Percentiles rank a stretch among this genome's conserved stretches.
phyloP scores from a whole-genome alignment of 2,113 vertebrate species.

The Lipophrys pholis region DNA sequence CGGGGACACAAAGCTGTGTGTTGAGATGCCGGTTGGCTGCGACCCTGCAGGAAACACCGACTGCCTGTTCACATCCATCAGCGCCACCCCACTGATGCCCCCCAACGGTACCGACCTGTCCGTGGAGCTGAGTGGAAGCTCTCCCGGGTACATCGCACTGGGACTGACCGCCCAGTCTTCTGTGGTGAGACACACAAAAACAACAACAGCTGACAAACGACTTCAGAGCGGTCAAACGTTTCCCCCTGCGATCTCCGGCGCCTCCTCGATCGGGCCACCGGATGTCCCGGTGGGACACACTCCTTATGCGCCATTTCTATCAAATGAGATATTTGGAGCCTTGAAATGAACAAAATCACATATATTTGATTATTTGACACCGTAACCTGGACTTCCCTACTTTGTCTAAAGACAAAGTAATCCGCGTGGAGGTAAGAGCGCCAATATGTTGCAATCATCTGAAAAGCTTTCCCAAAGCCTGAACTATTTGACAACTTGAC shows the following conservation, averaged over 20 bases:
- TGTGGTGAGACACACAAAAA: conserved; percentile 25
- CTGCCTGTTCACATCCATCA: conserved; percentile 59
- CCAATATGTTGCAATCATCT: background rate
- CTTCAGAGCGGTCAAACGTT: no score
- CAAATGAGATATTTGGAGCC: no score
- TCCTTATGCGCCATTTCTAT: no score
- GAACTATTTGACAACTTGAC: background rate
- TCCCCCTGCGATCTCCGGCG: no score
- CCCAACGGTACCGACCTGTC: background rate
- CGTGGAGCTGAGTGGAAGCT: conserved; percentile 44
- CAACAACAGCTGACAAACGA: background rate
- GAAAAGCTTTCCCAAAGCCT: background rate
- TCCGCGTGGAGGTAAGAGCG: background rate
- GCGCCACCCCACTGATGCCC: accelerated
- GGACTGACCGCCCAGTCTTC: background rate
- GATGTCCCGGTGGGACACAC: no score
- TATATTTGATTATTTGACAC: no score
- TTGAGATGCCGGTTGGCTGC: background rate
- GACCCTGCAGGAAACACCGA: conserved; percentile 15
- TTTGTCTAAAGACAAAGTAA: no score
- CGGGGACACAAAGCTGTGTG: conserved; percentile 22
- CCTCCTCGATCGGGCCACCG: no score
- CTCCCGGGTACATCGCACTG: conserved; percentile 45
- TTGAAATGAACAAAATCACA: no score
- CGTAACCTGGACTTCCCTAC: no score